Percentiles rank a stretch among this genome's conserved stretches.
Evolutionary conservation across 1,140 invertebrate genomes (phyloP).

Genomic region (Bombus haemorrhoidalis): DNA sequence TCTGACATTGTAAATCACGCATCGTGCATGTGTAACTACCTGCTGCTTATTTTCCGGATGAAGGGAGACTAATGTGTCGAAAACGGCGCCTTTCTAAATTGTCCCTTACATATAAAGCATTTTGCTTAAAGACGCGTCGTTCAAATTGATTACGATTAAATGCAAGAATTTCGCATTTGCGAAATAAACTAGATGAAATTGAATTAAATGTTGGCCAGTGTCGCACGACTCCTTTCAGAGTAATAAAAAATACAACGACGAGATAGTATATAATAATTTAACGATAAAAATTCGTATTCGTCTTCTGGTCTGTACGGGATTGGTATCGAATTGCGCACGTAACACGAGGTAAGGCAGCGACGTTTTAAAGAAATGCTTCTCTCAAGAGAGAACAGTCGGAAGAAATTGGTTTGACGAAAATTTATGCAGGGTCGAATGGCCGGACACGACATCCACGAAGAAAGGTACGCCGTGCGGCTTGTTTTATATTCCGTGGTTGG

Average conservation of each 20-base stretch:
- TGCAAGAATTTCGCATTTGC: too few species aligned
- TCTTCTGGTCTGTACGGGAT: too few species aligned
- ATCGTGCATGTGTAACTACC: conserved; percentile 18
- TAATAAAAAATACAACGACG: neutral
- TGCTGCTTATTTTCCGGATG: neutral
- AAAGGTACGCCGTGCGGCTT: neutral
- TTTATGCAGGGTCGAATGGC: conserved; percentile 50
- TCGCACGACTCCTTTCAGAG: too few species aligned
- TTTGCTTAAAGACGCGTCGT: too few species aligned
- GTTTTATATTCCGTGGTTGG: conserved; percentile 52
- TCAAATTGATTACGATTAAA: neutral
- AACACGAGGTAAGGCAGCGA: conserved; percentile 10
- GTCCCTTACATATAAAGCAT: neutral
- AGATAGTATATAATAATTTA: too few species aligned
- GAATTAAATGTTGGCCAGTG: neutral
- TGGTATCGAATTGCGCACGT: neutral
- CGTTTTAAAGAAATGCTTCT: neutral
- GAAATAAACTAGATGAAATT: neutral
- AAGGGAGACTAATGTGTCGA: neutral
- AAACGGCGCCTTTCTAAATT: neutral
- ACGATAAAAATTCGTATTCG: too few species aligned
- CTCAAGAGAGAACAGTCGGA: conserved; percentile 19
- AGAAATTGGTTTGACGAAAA: conserved; percentile 53
- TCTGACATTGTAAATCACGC: conserved; percentile 11
- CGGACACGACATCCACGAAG: conserved; percentile 41